Evolutionary conservation across 2,888 invertebrate genomes (phyloP).

Genomic region (Chrysolina americana): DNA sequence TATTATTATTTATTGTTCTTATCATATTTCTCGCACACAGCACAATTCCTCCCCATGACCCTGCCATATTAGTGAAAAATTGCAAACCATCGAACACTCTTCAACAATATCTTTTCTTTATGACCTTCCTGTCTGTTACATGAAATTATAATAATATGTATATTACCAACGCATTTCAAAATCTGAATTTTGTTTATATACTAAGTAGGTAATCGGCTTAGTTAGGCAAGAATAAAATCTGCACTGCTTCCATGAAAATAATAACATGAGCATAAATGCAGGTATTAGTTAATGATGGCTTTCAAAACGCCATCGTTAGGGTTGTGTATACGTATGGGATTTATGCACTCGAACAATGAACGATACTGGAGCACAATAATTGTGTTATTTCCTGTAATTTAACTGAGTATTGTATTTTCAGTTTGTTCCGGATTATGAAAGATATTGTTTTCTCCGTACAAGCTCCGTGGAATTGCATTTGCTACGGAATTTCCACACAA

Average conservation of each 20-base stretch:
- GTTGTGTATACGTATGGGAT: neutral
- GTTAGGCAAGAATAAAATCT: neutral
- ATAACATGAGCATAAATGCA: neutral
- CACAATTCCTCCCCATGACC: no score
- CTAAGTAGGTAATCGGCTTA: neutral
- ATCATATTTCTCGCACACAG: no score
- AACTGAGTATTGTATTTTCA: neutral
- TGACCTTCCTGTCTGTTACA: no score
- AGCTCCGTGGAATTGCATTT: neutral
- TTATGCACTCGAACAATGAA: slow-evolving; percentile 3
- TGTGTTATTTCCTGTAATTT: slow-evolving; percentile 8
- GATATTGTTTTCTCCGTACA: slow-evolving; percentile 7
- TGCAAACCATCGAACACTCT: no score
- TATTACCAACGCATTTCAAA: neutral
- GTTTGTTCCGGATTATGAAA: slow-evolving; percentile 7
- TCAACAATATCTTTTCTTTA: no score
- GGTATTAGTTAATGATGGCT: neutral
- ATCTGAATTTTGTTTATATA: neutral
- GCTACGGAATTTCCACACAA: neutral
- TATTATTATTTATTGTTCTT: no score
- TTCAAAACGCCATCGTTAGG: neutral
- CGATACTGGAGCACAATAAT: neutral
- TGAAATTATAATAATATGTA: no score
- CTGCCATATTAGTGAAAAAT: no score
- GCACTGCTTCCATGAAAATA: neutral